Conservation (phyloP, 2,888 invertebrate genomes). For the Formica aserva region DNA sequence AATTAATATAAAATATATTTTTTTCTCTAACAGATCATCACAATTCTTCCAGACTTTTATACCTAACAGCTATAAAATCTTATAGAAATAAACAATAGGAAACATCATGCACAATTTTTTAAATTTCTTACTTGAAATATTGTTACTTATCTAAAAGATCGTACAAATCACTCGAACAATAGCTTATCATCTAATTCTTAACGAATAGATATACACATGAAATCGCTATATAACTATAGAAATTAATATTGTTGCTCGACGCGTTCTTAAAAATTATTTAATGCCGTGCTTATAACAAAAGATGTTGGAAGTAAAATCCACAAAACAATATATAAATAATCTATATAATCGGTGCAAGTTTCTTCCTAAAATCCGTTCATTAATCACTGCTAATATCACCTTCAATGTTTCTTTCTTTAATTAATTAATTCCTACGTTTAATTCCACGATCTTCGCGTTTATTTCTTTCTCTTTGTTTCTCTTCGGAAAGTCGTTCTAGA, state of each 20-base stretch:
- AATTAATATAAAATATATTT: neutral
- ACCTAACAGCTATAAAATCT: slow-evolving; percentile 38
- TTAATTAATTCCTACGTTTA: slow-evolving; percentile 36
- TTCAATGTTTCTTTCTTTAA: slow-evolving; percentile 15
- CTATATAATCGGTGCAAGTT: slow-evolving; percentile 22
- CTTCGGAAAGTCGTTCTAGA: slow-evolving; percentile 2
- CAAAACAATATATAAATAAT: slow-evolving; percentile 30
- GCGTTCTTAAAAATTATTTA: neutral
- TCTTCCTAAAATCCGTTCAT: slow-evolving; percentile 21
- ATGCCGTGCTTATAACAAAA: neutral
- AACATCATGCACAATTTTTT: neutral
- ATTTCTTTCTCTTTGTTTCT: slow-evolving; percentile 6
- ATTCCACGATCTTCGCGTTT: neutral
- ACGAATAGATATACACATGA: slow-evolving; percentile 18
- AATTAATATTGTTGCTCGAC: slow-evolving; percentile 2
- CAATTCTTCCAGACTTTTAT: neutral
- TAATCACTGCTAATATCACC: slow-evolving; percentile 40
- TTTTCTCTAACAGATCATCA: neutral
- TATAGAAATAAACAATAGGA: slow-evolving; percentile 25
- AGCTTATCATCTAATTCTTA: slow-evolving; percentile 18
- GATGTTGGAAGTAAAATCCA: slow-evolving; percentile 42
- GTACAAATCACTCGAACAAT: slow-evolving; percentile 8
- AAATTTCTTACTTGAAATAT: neutral
- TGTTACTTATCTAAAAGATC: slow-evolving; percentile 1
- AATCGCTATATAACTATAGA: neutral